Base-by-base conservation (phyloP, 64 coral and sea anemone species). In the Trachythela sp. region DNA sequence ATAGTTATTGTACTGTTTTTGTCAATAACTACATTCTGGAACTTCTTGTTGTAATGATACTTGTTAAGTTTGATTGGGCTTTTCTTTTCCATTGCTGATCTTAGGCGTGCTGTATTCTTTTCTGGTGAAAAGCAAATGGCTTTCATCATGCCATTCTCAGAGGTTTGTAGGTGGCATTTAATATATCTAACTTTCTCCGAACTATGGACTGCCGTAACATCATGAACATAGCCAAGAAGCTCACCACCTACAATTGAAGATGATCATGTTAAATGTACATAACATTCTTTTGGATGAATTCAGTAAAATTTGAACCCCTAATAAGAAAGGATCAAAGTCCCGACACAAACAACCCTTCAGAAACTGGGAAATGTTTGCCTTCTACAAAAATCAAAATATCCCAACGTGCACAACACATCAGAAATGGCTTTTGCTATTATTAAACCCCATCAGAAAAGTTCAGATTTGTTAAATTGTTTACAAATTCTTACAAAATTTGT, bases 121-220 rank as follows among this genome's bases (percentile, higher is more conserved):
- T 89, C 80, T 43, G 86, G 77, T 13, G 86, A 92, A 80, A 92
- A 92, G 64, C 91, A 92, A 77, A 92, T 92, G n/a, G 39, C 91
- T 40, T 84, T 92, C 45, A 39, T 39, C 52, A 30, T 92, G 20
- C 54, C 77, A 85, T 49, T 88, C 36, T 48, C 83, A 48, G 86
- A 88, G 50, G 91, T 85, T 83, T 92, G 87, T 13, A 92, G 54
- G 33, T 92, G 70, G 43, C 48, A 88, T 27, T 24, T 92, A 27
- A 75, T 84, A 48, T 88, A 88, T 13, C 18, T 17, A 20, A 92
- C 85, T 37, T 26, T 87, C 20, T 67, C 85, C 31, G 83, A 72
- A 45, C 88, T 92, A 26, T 85, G 86, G 14, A 92, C 58, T 8
- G 38, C 75, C 49, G 87, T 85, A 36, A 88, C 39, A 76, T 92